Evolutionary conservation across 2,113 vertebrate species (phyloP).

Genomic region (Gymnocephalus cernua): DNA sequence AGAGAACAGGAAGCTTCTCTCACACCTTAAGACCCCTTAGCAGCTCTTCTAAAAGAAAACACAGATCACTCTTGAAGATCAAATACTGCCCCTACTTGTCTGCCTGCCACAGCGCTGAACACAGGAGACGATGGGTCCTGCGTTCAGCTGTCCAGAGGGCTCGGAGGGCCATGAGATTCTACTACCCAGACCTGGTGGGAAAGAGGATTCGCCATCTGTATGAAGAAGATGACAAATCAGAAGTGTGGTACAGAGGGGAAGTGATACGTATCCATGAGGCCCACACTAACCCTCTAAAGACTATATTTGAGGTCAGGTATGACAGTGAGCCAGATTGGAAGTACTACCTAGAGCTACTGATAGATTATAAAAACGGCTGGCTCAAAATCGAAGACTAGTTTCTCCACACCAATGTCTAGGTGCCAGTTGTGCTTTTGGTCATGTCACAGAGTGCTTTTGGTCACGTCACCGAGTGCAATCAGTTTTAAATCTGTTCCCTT

Average conservation of each 20-base stretch:
- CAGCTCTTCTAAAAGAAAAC: constrained; percentile 66
- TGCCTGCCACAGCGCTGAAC: constrained; percentile 67
- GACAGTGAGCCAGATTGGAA: constrained; percentile 88
- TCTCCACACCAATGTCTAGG: neutral
- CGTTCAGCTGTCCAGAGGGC: constrained; percentile 77
- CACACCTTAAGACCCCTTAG: constrained; percentile 43
- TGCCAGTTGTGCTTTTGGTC: neutral
- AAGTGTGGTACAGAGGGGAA: constrained; percentile 85
- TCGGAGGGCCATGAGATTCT: constrained; percentile 50
- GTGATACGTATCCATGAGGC: constrained; percentile 82
- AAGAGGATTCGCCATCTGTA: constrained; percentile 87
- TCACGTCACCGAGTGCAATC: neutral
- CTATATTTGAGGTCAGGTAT: constrained; percentile 85
- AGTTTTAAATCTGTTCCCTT: neutral
- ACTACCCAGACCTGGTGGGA: constrained; percentile 86
- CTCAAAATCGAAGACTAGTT: constrained; percentile 82
- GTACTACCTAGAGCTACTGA: constrained; percentile 86
- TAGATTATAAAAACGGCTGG: constrained; percentile 86
- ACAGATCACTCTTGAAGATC: constrained; percentile 73
- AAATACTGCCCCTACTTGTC: constrained; percentile 82
- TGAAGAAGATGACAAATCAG: constrained; percentile 87
- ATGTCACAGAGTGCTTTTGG: neutral
- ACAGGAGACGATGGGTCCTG: constrained; percentile 76
- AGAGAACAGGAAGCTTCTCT: constrained; percentile 45
- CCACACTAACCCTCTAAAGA: constrained; percentile 82